phyloP scores from a whole-genome alignment of 2,113 vertebrate genomes.

The Cyanistes caeruleus region DNA sequence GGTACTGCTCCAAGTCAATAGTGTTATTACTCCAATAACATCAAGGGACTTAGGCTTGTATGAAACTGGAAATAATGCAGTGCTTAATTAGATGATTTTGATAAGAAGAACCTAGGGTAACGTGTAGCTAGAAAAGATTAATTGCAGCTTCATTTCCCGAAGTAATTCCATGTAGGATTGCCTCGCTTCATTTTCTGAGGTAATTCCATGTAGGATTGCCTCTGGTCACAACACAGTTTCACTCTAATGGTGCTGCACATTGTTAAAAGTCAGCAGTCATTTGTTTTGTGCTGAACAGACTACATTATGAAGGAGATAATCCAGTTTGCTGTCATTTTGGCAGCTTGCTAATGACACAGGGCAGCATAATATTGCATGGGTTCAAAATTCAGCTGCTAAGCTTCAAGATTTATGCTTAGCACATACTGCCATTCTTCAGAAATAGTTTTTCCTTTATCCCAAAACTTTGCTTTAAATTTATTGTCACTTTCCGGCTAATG shows the following conservation, averaged over 20 bases:
- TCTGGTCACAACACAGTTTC: slow-evolving; percentile 4
- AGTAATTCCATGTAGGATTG: slow-evolving; percentile 17
- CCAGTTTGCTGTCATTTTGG: slow-evolving; percentile 41
- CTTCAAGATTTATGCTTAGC: background rate
- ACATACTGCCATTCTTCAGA: slow-evolving; percentile 2
- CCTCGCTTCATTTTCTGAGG: slow-evolving; percentile 34
- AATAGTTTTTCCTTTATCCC: slow-evolving; percentile 38
- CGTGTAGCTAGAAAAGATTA: slow-evolving; percentile 26
- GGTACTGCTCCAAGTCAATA: background rate
- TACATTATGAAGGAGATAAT: slow-evolving; percentile 43
- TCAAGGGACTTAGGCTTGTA: background rate
- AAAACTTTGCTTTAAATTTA: slow-evolving; percentile 40
- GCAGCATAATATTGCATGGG: background rate
- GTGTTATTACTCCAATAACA: background rate
- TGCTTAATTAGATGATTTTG: slow-evolving; percentile 33
- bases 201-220: slow-evolving; percentile 23
- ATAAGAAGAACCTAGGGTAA: slow-evolving; percentile 15
- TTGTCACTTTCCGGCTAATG: slow-evolving; percentile 34
- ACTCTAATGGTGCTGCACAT: background rate
- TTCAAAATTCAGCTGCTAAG: slow-evolving; percentile 30
- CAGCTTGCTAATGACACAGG: slow-evolving; percentile 32
- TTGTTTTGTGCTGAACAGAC: slow-evolving; percentile 51
- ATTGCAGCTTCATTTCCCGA: slow-evolving; percentile 43
- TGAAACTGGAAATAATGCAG: slow-evolving; percentile 25
- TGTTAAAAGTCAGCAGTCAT: slow-evolving; percentile 28